Evolutionary conservation across 2,888 invertebrate species (phyloP).

Genomic region (Lepidochrysops patricia): DNA sequence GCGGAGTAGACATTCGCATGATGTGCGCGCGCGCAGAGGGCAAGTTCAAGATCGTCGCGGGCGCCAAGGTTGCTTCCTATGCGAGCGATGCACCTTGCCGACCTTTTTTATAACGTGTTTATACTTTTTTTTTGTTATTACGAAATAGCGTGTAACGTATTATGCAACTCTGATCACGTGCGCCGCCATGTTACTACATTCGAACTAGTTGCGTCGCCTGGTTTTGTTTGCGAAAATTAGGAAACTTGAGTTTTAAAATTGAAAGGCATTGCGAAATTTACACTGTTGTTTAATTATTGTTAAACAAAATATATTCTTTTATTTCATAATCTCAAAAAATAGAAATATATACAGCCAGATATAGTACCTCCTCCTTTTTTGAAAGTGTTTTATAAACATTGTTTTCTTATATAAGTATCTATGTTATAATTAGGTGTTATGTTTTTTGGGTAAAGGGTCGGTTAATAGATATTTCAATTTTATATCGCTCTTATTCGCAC

Average conservation of each 20-base stretch:
- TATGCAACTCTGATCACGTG: conserved; percentile 12
- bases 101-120: conserved; percentile 13
- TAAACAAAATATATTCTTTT: neutral
- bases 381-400: too few relatives aligned
- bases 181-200: neutral
- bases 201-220: neutral
- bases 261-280: too few relatives aligned
- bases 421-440: too few relatives aligned
- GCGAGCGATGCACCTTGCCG: conserved; percentile 10
- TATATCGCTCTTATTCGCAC: too few relatives aligned
- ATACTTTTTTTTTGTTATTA: conserved; percentile 12
- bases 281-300: too few relatives aligned
- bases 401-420: too few relatives aligned
- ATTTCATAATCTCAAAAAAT: too few relatives aligned
- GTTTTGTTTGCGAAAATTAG: conserved; percentile 8
- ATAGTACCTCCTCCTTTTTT: too few relatives aligned
- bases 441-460: too few relatives aligned
- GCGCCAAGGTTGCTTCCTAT: conserved; percentile 61
- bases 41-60: conserved; percentile 64
- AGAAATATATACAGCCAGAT: too few relatives aligned
- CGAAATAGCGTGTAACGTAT: conserved; percentile 11
- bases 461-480: too few relatives aligned
- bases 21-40: conserved; percentile 32
- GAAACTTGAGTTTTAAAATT: neutral
- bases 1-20: neutral